Evolutionary conservation across 2,797 vertebrate genomes (phyloP), one percentile per base, ranked within the genome.

Genomic region (Sebastes taczanowskii): DNA sequence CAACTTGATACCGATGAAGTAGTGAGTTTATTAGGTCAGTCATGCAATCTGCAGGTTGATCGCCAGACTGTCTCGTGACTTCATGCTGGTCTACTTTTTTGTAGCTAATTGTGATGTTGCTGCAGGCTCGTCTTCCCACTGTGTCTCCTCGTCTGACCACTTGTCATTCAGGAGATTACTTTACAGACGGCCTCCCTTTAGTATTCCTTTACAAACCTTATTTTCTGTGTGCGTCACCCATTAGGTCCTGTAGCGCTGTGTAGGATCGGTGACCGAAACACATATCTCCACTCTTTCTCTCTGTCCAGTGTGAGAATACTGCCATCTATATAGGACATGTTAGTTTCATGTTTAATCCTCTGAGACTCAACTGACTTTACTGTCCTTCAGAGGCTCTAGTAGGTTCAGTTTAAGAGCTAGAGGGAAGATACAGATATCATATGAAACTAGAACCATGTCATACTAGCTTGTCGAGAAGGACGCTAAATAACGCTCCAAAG

Each of bases 271-370:
- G 66, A 56, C 56, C 73, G 75, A 77, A 80, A 80, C 70, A 25
- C 25, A 69, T 18, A 69, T 18, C 22, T 23, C 46, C 13, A 3
- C 18, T 56, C 11, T 70, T 25, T 81, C 34, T 66, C 38, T 64
- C 16, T 60, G 30, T 76, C 29, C 61, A 93, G 75, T 96, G 95
- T 96, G 95, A 95, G 89, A 93, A 96, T 94, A 77, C 83, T 96
- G 6, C n/a, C 92, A 61, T 78, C 35, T 81, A 67, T 76, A 9
- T 82, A 97, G 91, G 96, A 97, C 82, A 56, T n/a, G 34, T 65
- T 55, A n/a, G 16, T n/a, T 69, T 68, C 22, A 71, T 66, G 68
- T 84, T 86, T 77, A 71, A 79, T 80, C 30, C 8, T 49, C 42
- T 49, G 42, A 49, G 42, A 49, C 42, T 0, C 42, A 3, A 49